Evolutionary conservation across 2,797 vertebrate species (phyloP).

Genomic region (Platyrinchus mystaceus): DNA sequence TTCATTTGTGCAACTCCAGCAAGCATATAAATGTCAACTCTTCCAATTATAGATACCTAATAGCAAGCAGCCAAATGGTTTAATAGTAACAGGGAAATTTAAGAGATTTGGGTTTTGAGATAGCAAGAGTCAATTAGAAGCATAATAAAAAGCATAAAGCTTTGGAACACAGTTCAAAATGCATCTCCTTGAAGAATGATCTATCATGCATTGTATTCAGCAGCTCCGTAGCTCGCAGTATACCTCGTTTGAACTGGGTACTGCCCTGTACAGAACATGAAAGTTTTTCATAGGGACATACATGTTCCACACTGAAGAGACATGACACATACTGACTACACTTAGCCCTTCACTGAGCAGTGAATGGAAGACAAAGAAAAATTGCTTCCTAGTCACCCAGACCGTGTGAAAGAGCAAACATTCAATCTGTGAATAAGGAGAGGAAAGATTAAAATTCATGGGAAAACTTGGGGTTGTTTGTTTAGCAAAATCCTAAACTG

Average conservation of each 20-base stretch:
- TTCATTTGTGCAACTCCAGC: conserved; percentile 9
- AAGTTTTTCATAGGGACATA: background rate
- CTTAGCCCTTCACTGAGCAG: background rate
- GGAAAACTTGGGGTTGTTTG: background rate
- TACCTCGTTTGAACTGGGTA: background rate
- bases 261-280: background rate
- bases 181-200: background rate
- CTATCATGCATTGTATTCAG: background rate
- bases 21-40: conserved; percentile 7
- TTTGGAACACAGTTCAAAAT: background rate
- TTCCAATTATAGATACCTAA: conserved; percentile 23
- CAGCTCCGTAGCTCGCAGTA: background rate
- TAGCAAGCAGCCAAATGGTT: conserved; percentile 7
- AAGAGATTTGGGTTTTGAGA: conserved; percentile 13
- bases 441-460: background rate
- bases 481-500: background rate
- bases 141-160: conserved; percentile 25
- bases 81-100: conserved; percentile 15
- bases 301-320: background rate
- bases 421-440: background rate
- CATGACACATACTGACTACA: background rate
- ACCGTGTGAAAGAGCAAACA: background rate
- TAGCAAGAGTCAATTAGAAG: conserved; percentile 15
- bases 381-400: background rate
- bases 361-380: background rate